Conservation (phyloP, 23 tunicate genomes). For the Styela clava region DNA sequence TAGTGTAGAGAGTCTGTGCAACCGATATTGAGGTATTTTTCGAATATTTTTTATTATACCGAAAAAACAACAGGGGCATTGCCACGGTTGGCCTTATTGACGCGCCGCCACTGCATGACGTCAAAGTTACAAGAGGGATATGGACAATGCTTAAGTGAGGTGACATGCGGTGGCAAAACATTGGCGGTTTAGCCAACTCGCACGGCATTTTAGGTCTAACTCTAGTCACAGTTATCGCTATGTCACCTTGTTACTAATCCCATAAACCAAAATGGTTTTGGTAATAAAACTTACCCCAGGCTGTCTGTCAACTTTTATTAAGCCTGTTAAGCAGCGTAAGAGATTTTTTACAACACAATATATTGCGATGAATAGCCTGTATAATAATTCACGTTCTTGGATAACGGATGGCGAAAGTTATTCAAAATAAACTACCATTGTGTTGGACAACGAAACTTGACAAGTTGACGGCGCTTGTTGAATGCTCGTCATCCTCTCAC, state of each 20-base stretch:
- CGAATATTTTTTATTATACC: no score
- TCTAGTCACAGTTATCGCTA: neutral
- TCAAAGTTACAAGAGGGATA: no score
- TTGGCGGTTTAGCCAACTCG: neutral
- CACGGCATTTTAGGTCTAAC: neutral
- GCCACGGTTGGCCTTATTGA: no score
- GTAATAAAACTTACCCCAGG: neutral
- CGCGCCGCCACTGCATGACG: no score
- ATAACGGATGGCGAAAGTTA: neutral
- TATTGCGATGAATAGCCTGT: neutral
- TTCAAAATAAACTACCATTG: neutral
- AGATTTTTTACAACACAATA: neutral
- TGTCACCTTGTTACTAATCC: neutral
- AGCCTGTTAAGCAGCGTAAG: neutral
- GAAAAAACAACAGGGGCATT: no score
- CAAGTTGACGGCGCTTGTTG: neutral
- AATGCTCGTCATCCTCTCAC: neutral
- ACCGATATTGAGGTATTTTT: no score
- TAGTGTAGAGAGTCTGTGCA: no score
- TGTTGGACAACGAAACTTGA: neutral
- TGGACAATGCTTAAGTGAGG: neutral
- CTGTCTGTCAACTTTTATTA: neutral
- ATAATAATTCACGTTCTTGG: neutral
- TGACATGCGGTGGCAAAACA: neutral
- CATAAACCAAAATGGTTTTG: neutral